A percentile compares a stretch with the other conserved stretches of the same genome.
Evolutionary conservation across 2,888 invertebrate genomes (phyloP).

Genomic region (Eupithecia exiguata): DNA sequence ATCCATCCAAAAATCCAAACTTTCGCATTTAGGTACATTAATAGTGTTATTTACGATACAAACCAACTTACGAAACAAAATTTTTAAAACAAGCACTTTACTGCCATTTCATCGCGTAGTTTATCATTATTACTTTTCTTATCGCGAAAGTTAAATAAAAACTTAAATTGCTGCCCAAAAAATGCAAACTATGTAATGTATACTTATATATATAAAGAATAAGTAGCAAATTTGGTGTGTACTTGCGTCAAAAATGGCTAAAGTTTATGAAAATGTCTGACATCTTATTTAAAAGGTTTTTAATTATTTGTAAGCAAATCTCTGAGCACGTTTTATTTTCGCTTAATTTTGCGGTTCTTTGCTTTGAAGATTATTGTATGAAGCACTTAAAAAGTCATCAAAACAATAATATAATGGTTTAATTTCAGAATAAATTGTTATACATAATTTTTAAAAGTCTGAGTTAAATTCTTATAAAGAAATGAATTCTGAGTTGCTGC

Average conservation of each 20-base stretch:
- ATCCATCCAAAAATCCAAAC: no score
- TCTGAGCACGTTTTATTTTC: background rate
- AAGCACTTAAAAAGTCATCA: background rate
- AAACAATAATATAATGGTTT: background rate
- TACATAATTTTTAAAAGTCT: background rate
- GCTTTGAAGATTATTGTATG: background rate
- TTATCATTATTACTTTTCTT: background rate
- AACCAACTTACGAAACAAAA: background rate
- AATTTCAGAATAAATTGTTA: background rate
- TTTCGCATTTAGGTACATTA: no score
- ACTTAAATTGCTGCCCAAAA: background rate
- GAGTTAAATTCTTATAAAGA: background rate
- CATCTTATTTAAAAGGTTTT: conserved; percentile 5
- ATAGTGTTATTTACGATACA: background rate
- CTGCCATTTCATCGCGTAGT: background rate
- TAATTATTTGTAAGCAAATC: conserved; percentile 1
- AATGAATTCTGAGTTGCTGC: background rate
- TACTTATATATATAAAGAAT: background rate
- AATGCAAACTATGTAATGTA: background rate
- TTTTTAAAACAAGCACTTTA: background rate
- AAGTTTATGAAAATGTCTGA: conserved; percentile 5
- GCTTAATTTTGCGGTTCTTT: conserved; percentile 8
- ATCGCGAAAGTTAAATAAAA: background rate
- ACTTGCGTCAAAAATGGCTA: background rate
- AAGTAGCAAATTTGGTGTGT: background rate